These are phyloP conservation scores for Fabriciana adippe DNA, from an alignment of 2,888 invertebrate genomes.

Conservation along the genomic window DNA sequence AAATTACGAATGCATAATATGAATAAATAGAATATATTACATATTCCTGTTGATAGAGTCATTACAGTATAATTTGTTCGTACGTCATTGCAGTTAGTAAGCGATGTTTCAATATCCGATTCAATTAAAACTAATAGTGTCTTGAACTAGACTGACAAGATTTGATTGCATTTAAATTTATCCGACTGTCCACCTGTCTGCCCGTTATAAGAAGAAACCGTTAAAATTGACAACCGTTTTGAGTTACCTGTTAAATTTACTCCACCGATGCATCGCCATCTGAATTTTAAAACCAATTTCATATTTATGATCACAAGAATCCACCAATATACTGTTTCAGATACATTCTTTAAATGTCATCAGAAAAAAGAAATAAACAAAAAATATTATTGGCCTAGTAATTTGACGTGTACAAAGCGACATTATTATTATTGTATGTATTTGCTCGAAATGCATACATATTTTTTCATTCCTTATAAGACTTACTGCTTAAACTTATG, in stretches of 20 bases:
- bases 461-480: conserved; percentile 2
- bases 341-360: conserved; percentile 12
- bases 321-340: conserved; percentile 40
- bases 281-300: conserved; percentile 31
- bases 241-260: conserved; percentile 47
- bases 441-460: neutral
- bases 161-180: conserved; percentile 44
- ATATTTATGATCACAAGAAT: conserved; percentile 36
- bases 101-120: conserved; percentile 32
- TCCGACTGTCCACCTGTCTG: conserved; percentile 42
- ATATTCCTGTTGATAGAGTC: conserved; percentile 9
- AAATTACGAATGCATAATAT: neutral
- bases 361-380: conserved; percentile 1
- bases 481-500: conserved; percentile 8
- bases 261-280: conserved; percentile 34
- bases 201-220: conserved; percentile 44
- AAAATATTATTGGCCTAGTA: conserved; percentile 18
- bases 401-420: conserved; percentile 12
- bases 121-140: conserved; percentile 40
- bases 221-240: conserved; percentile 52
- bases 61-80: conserved; percentile 8
- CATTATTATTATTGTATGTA: conserved; percentile 14
- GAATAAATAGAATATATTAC: neutral
- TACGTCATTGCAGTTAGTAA: conserved; percentile 21
- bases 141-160: conserved; percentile 41